Evolutionary conservation across 2,888 invertebrate genomes (phyloP), one percentile per base, ranked within the genome.

Genomic region (Nematopogon swammerdamellus): DNA sequence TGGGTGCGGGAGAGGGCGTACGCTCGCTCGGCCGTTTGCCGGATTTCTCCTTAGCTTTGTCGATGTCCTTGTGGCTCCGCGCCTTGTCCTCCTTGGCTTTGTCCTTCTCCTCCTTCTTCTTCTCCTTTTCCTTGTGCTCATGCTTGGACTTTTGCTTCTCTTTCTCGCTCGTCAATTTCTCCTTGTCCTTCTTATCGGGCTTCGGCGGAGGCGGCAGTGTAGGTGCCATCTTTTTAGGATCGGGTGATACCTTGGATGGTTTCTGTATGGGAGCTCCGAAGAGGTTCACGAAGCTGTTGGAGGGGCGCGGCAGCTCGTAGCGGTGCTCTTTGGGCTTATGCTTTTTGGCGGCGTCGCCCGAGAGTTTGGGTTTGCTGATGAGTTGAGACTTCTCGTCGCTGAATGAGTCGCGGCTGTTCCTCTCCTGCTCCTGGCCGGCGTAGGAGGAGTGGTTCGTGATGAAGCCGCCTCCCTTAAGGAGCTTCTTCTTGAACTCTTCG

Each of bases 401-500:
- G 55, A 77, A 81, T 44, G 82, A 82, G 58, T 85, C 85, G 53
- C 80, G 67, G 57, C 81, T 80, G 63, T 81, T 79, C 56, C 80
- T 81, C 55, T 84, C 82, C 60, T 77, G 82, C 52, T 80, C 80
- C 50, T 74, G 72, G 56, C 77, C 77, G 6, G 77, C 71, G 53
- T 79, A 80, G 62, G 66, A 75, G 56, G 73, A 63, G 64, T 74
- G 71, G 59, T 71, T 70, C 52, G 61, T 65, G 1, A 82, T 75
- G 53, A 84, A 80, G 10, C 86, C 97, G 53, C 97, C 96, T 51
- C 93, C 95, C 73, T 89, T 92, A 46, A 97, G 70, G 18, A 97
- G 77, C 64, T 92, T 94, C 59, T 88, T 86, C 52, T 87, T 85
- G 70, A 97, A 96, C 50, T 97, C 97, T 54, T 95, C 95, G 53